Evolutionary conservation across 2,113 vertebrate genomes (phyloP).

Genomic region (Bufo gargarizans): DNA sequence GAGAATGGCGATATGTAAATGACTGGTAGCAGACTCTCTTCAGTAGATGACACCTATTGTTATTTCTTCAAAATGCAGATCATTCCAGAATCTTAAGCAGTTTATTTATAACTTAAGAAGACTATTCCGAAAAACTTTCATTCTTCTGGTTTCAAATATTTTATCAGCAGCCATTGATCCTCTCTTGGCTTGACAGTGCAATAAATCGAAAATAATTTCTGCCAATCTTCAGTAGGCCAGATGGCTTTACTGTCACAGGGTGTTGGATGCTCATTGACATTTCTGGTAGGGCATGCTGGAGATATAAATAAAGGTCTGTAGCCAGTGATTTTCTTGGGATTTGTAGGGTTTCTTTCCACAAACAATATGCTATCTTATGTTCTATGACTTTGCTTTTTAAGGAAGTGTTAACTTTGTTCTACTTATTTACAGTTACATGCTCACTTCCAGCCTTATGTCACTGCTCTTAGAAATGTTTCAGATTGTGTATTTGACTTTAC

Average conservation of each 20-base stretch:
- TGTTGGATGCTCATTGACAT: slow-evolving; percentile 41
- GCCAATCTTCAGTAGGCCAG: slow-evolving; percentile 42
- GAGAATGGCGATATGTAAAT: neutral
- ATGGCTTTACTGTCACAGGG: slow-evolving; percentile 32
- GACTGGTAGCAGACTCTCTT: neutral
- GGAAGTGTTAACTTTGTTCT: too few relatives aligned
- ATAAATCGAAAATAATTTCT: slow-evolving; percentile 7
- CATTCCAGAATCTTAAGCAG: slow-evolving; percentile 22
- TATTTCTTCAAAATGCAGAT: neutral
- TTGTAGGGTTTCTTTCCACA: neutral
- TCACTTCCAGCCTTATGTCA: too few relatives aligned
- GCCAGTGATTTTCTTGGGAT: slow-evolving; percentile 6
- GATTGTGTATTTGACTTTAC: too few relatives aligned
- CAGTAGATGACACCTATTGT: neutral
- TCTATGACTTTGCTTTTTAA: neutral
- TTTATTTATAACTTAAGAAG: neutral
- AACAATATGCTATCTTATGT: neutral
- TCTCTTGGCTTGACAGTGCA: slow-evolving; percentile 8
- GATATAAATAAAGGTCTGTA: slow-evolving; percentile 7
- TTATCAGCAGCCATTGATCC: slow-evolving; percentile 31
- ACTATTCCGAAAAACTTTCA: neutral
- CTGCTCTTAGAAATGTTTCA: too few relatives aligned
- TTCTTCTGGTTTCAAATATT: slow-evolving; percentile 28
- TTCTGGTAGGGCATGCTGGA: neutral
- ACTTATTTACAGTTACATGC: too few relatives aligned